Conservation (phyloP, 2,888 invertebrate genomes). For the Euproctis similis region DNA sequence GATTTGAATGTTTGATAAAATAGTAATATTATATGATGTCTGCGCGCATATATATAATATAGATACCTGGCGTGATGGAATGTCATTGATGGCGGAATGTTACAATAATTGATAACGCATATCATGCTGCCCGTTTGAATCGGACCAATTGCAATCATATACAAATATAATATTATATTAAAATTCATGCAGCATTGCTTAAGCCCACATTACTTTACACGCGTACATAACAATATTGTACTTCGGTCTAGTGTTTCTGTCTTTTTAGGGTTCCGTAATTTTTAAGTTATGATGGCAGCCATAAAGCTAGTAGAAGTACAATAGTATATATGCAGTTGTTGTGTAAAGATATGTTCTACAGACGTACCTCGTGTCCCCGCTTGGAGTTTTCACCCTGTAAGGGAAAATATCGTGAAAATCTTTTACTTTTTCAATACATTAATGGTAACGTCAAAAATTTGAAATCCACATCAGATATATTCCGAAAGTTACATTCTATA, state of each 20-base stretch:
- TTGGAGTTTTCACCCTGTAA: constrained; percentile 28
- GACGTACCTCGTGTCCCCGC: constrained; percentile 26
- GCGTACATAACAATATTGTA: constrained; percentile 2
- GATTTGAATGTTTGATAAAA: too few relatives aligned
- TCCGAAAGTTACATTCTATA: too few relatives aligned
- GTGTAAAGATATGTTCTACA: constrained; percentile 12
- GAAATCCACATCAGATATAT: too few relatives aligned
- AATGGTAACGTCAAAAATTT: too few relatives aligned
- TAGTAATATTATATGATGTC: too few relatives aligned
- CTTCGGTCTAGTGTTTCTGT: not conserved
- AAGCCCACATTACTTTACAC: constrained; percentile 21
- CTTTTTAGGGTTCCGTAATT: not conserved
- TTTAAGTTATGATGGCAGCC: not conserved
- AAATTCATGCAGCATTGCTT: constrained; percentile 25
- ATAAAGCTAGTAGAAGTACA: constrained; percentile 4
- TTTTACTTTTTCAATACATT: too few relatives aligned
- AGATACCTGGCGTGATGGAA: constrained; percentile 2
- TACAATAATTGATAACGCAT: constrained; percentile 10
- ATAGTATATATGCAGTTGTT: constrained; percentile 3
- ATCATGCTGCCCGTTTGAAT: constrained; percentile 8
- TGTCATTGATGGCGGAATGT: constrained; percentile 3
- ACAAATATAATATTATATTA: too few relatives aligned
- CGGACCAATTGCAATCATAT: constrained; percentile 13
- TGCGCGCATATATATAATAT: too few relatives aligned
- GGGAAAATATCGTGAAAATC: constrained; percentile 24